Evolutionary conservation across 1,140 invertebrate species (phyloP).

Genomic region (Andrena cerasifolii): DNA sequence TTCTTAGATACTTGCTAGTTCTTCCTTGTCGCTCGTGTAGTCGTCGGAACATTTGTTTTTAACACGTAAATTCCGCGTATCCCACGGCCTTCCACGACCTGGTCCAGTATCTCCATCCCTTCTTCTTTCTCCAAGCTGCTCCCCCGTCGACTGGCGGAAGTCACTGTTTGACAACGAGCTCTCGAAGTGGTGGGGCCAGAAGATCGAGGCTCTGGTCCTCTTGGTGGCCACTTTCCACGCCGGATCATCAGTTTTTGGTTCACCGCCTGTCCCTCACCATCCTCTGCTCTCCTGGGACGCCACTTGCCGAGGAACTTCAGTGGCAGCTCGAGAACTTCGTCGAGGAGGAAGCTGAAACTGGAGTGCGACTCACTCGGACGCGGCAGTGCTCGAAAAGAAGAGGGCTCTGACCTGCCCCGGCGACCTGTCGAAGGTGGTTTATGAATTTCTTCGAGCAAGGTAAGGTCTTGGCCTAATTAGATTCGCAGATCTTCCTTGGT

Average conservation of each 20-base stretch:
- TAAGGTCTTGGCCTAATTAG: no score
- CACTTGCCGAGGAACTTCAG: background rate
- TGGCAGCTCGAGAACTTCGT: background rate
- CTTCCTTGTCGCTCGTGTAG: no score
- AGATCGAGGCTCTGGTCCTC: constrained; percentile 35
- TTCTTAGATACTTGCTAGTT: no score
- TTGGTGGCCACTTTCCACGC: constrained; percentile 8
- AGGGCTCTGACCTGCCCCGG: no score
- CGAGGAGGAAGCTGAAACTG: no score
- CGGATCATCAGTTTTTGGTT: constrained; percentile 59
- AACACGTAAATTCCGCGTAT: no score
- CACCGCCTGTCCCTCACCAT: constrained; percentile 34
- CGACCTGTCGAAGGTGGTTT: no score
- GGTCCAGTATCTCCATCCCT: constrained; percentile 15
- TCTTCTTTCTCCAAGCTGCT: background rate
- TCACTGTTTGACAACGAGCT: constrained; percentile 11
- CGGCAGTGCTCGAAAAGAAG: background rate
- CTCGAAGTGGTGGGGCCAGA: constrained; percentile 33
- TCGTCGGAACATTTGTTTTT: no score
- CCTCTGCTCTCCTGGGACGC: background rate
- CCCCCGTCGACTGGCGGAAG: background rate
- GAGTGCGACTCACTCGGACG: background rate
- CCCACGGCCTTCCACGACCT: background rate
- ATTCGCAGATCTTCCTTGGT: no score
- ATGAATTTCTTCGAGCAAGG: no score